These are phyloP conservation scores for Merops nubicus DNA, from an alignment of 2,113 vertebrate genomes.

Conservation along the genomic window DNA sequence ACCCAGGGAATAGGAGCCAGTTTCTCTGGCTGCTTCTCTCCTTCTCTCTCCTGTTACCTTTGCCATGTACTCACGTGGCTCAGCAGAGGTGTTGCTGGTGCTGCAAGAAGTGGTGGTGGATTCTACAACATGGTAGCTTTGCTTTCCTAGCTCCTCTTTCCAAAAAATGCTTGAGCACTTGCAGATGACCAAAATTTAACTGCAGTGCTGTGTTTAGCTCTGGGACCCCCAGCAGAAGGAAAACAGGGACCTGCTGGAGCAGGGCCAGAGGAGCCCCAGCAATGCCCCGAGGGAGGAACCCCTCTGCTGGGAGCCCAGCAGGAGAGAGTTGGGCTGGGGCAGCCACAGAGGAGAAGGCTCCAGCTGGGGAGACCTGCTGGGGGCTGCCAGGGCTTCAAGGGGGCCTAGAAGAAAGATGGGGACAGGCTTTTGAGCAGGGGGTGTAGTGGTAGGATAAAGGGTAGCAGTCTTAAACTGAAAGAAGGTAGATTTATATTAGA, in stretches of 20 bases:
- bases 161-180: not conserved
- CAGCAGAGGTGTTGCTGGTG: not conserved
- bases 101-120: not conserved
- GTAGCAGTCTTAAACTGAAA: not conserved
- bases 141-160: not conserved
- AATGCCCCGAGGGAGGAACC: not conserved
- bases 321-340: not conserved
- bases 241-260: not conserved
- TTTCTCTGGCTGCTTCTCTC: not conserved
- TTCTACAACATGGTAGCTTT: accelerated
- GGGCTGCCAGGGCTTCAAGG: not conserved
- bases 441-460: not conserved
- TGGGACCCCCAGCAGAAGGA: not conserved
- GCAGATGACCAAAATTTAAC: not conserved
- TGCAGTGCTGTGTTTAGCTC: not conserved
- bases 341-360: not conserved
- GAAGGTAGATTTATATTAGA: not conserved
- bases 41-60: not conserved
- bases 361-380: not conserved
- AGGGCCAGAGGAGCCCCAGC: not conserved
- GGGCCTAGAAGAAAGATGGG: not conserved
- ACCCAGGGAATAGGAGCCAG: accelerated
- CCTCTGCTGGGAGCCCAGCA: not conserved
- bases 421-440: not conserved
- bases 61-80: not conserved